Percentiles rank a stretch among this genome's conserved stretches.
Evolutionary conservation across 2,113 vertebrate genomes (phyloP).

Genomic region (Pedetes capensis): DNA sequence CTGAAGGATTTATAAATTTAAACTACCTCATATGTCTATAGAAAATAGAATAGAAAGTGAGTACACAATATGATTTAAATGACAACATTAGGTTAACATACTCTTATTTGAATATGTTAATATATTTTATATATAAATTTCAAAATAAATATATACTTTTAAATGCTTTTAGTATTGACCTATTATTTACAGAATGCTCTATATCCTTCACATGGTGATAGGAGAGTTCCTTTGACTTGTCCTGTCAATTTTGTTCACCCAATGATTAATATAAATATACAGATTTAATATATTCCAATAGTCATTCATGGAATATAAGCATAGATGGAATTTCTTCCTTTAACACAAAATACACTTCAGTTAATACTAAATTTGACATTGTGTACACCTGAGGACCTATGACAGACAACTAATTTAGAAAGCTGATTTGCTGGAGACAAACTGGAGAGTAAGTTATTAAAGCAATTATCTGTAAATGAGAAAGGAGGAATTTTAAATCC

Average conservation of each 20-base stretch:
- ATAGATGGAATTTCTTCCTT: slow-evolving; percentile 63
- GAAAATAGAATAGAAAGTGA: background rate
- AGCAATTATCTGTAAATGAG: slow-evolving; percentile 82
- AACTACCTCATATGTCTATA: background rate
- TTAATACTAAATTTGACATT: slow-evolving; percentile 82
- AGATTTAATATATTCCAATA: background rate
- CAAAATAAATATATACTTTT: background rate
- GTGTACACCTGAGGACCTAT: slow-evolving; percentile 77
- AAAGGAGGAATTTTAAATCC: slow-evolving; percentile 73
- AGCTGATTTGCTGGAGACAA: slow-evolving; percentile 82
- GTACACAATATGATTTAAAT: background rate
- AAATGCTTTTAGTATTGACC: background rate
- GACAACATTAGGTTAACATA: background rate
- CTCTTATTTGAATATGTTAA: background rate
- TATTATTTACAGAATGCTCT: background rate
- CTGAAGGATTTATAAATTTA: background rate
- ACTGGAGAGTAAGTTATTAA: slow-evolving; percentile 80
- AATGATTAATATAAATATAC: background rate
- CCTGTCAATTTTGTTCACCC: background rate
- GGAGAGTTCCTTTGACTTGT: background rate
- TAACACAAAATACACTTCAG: slow-evolving; percentile 73
- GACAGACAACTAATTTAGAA: slow-evolving; percentile 81
- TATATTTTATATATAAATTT: background rate
- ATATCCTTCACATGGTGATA: background rate
- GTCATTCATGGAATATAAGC: background rate